Base-by-base conservation (phyloP, 1,140 invertebrate species). In the Leptinotarsa undecemlineata region DNA sequence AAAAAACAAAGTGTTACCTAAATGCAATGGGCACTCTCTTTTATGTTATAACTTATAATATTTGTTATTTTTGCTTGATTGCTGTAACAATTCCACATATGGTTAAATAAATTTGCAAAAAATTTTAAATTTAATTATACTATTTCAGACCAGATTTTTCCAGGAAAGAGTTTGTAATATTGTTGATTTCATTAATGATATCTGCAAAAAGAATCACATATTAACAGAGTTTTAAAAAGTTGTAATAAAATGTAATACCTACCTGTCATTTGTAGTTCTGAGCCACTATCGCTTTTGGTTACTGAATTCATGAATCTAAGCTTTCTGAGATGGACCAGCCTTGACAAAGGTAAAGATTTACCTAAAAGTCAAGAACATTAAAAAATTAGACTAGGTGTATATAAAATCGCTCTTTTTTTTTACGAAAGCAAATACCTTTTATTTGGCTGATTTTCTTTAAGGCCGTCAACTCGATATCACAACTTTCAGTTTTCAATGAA, bases 11-110 rank as follows among this genome's bases (percentile, higher is more conserved):
- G 63, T 20, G 23, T 66, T 62, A 33, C 23, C 47, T 68, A 69
- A 74, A 21, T 83, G 80, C 80, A 67, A 51, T 60, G 78, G 80
- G 75, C 80, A 83, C 75, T 79, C 78, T 61, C 74, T 83, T 19
- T 76, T 80, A 61, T 75, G 62, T 66, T 79, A 81, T 79, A 78
- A 76, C 74, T 76, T 81, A 71, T 82, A 78, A 79, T 68, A 69
- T 11, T 42, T 42, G 8, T 42, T 42, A 6, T 5, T 42, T 8
- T 11, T 42, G 11, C 33, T 42, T 42, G 33, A 42, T 42, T 42
- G 8, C 33, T 42, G 33, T 42, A 42, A 42, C 11, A 42, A 42
- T 42, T 42, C 8, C 33, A 42, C 33, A 42, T 42, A 11, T 1
- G 8, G 8, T 11, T 42, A 42, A 42, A 42, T 42, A 42, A 42